These are phyloP conservation scores for Syngnathus scovelli DNA, from an alignment of 2,113 vertebrate genomes.

Conservation along the genomic window DNA sequence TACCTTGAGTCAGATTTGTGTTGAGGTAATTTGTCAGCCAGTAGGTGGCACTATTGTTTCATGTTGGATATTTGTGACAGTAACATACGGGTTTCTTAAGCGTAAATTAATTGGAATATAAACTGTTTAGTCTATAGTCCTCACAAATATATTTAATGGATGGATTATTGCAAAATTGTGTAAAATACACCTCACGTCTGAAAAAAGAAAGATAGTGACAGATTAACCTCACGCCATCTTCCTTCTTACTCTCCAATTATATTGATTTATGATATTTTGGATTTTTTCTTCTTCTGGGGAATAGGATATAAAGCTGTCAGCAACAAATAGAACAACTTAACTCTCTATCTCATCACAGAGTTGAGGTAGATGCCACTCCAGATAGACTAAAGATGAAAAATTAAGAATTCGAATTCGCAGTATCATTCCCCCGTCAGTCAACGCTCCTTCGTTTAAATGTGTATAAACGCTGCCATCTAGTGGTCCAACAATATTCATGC, in stretches of 20 bases:
- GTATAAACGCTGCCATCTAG: conserved; percentile 53
- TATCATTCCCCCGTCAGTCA: no score
- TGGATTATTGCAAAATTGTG: no score
- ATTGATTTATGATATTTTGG: neutral
- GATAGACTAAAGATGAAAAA: no score
- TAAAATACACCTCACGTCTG: no score
- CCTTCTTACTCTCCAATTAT: neutral
- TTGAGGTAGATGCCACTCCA: neutral
- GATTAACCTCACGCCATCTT: neutral
- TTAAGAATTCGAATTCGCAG: no score
- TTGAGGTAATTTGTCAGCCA: neutral
- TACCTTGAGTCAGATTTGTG: no score
- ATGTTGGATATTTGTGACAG: no score
- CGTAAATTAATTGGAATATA: no score
- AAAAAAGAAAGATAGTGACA: neutral
- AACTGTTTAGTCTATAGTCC: no score
- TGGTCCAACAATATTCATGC: conserved; percentile 2
- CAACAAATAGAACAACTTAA: neutral
- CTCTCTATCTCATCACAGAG: neutral
- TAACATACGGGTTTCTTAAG: no score
- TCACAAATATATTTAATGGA: neutral
- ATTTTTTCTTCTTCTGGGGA: neutral
- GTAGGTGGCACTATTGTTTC: no score
- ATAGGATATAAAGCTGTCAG: no score
- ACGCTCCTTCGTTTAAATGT: conserved; percentile 10